These are phyloP conservation scores for Lepus americanus DNA, from an alignment of 2,113 vertebrate species.

Conservation along the genomic window DNA sequence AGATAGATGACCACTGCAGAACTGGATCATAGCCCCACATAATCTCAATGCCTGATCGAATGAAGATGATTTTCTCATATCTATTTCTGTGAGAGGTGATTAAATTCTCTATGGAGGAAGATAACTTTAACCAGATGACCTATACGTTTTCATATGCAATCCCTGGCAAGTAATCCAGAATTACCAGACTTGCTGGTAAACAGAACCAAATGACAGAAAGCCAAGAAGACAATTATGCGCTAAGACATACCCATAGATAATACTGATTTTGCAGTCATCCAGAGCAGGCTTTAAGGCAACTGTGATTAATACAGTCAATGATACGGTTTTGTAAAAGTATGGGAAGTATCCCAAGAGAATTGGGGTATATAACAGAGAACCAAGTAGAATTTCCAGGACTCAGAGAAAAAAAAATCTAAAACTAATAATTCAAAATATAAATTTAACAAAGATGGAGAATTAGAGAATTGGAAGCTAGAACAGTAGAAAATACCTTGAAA, in stretches of 20 bases:
- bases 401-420: neutral
- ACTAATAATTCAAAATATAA: neutral
- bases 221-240: neutral
- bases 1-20: neutral
- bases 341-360: neutral
- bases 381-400: neutral
- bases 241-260: neutral
- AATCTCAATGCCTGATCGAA: neutral
- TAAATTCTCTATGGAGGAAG: constrained; percentile 41
- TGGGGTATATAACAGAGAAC: neutral
- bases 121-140: constrained; percentile 21
- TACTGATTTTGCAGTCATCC: neutral
- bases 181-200: neutral
- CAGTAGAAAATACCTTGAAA: neutral
- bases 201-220: constrained; percentile 28
- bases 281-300: neutral
- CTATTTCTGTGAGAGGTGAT: constrained; percentile 22
- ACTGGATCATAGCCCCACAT: neutral
- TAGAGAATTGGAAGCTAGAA: constrained; percentile 22
- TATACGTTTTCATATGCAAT: constrained; percentile 43
- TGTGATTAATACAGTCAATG: constrained; percentile 3
- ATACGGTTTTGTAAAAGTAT: neutral
- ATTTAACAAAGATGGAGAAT: neutral
- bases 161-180: constrained; percentile 22
- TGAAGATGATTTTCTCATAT: constrained; percentile 26